Evolutionary conservation across 2,113 vertebrate species (phyloP), one percentile per base, ranked within the genome.

Genomic region (Nothoprocta pentlandii): DNA sequence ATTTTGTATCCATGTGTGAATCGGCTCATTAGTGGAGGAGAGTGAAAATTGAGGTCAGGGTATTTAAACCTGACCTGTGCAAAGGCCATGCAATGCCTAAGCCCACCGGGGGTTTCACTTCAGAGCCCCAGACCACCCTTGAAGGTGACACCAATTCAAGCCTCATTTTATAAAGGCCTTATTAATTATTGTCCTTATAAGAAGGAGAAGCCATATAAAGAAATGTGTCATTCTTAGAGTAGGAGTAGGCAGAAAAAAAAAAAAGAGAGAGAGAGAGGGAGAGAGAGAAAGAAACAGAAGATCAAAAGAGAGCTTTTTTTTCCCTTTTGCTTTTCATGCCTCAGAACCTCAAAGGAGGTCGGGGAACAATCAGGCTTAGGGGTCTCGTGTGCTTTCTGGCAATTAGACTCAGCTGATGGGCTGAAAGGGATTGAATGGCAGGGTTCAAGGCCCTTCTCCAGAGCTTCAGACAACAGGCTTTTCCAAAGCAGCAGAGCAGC

Each of bases 381-480:
- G 99, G 98, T 99, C 99, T 99, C 98, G 98, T 98, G 98, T 99
- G 98, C 98, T 99, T 99, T 99, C 98, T 99, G 98, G 99, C 99
- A 99, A 99, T 99, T 99, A 99, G 99, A 99, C 98, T 99, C 99
- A 99, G 99, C 99, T 99, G 99, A 99, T 99, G 99, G 98, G 98
- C 98, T 99, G 99, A 99, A 99, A 99, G 98, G 98, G 98, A 98
- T 96, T 99, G 99, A 99, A 99, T 99, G 99, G 98, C 98, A 98
- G 98, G 98, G 99, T 99, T 99, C 99, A 99, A 99, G 99, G 99
- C 99, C 99, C 99, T 99, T 98, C 98, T 99, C 98, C 97, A 97
- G 97, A 97, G 98, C 98, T 98, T 98, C 98, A 99, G 98, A 99
- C 98, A 99, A 99, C 99, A 99, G 98, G 98, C 98, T 98, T 98